Evolutionary conservation across 2,888 invertebrate species (phyloP).

Genomic region (Lucinisca nassula): DNA sequence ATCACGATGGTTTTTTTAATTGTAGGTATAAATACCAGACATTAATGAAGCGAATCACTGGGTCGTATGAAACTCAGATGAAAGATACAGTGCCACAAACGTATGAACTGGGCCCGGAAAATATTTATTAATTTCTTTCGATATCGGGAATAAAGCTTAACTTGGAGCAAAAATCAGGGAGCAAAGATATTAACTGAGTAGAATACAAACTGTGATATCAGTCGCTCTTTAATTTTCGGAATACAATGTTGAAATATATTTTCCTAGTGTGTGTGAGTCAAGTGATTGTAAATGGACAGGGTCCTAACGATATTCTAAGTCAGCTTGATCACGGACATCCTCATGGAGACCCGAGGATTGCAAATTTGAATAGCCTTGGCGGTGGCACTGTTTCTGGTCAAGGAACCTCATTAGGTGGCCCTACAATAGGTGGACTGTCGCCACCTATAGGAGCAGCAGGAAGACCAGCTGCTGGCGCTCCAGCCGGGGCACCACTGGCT

Average conservation of each 20-base stretch:
- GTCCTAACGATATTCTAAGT: neutral
- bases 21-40: neutral
- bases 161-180: no score
- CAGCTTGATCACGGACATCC: neutral
- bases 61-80: neutral
- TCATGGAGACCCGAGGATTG: neutral
- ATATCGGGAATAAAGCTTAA: no score
- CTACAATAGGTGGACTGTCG: neutral
- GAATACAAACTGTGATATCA: no score
- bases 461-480: neutral
- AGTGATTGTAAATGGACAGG: neutral
- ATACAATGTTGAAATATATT: neutral
- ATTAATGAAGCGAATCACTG: neutral
- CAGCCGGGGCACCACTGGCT: neutral
- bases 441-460: neutral
- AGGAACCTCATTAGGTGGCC: neutral
- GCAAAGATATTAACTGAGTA: no score
- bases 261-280: neutral
- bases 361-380: neutral
- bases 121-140: neutral
- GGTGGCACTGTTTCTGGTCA: neutral
- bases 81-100: neutral
- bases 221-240: no score
- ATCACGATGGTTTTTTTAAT: neutral
- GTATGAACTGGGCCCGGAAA: neutral